These are phyloP conservation scores for Eristalinus sepulchralis DNA, from an alignment of 2,888 invertebrate species.

Conservation along the genomic window DNA sequence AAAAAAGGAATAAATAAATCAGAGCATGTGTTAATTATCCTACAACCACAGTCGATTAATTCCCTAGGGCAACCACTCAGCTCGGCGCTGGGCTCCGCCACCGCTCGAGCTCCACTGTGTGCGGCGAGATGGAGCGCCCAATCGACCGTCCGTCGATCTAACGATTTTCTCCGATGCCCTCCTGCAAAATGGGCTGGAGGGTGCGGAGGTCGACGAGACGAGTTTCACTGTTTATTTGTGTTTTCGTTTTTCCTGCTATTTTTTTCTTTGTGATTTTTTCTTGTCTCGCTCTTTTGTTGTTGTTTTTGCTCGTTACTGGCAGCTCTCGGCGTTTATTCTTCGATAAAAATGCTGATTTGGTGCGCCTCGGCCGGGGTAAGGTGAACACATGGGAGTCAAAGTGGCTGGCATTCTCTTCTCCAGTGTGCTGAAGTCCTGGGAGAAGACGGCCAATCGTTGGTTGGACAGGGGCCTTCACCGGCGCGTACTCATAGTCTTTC, in stretches of 20 bases:
- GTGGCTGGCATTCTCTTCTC: conserved; percentile 45
- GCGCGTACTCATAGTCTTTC: conserved; percentile 9
- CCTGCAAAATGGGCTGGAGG: background rate
- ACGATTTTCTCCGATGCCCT: conserved; percentile 42
- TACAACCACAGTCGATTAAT: conserved; percentile 72
- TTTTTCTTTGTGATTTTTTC: background rate
- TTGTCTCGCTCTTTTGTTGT: background rate
- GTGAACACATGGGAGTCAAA: conserved; percentile 56
- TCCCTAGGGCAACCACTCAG: conserved; percentile 68
- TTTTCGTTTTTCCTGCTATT: conserved; percentile 12
- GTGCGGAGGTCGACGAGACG: background rate
- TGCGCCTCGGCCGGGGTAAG: conserved; percentile 32
- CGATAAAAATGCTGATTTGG: conserved; percentile 71
- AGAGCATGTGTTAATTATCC: conserved; percentile 78
- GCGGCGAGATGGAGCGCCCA: conserved; percentile 29
- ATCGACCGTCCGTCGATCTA: conserved; percentile 48
- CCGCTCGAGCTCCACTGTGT: conserved; percentile 34
- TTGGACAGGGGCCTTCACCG: conserved; percentile 29
- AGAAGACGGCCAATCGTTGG: conserved; percentile 49
- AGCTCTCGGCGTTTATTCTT: conserved; percentile 58
- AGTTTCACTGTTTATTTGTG: conserved; percentile 32
- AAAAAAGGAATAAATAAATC: conserved; percentile 77
- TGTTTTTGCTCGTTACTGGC: background rate
- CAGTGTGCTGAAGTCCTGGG: conserved; percentile 26
- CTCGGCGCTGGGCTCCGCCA: conserved; percentile 10